Percentiles rank a stretch among this genome's conserved stretches.
Evolutionary conservation across 1,140 invertebrate genomes (phyloP).

Genomic region (Drosophila nigromelanica): DNA sequence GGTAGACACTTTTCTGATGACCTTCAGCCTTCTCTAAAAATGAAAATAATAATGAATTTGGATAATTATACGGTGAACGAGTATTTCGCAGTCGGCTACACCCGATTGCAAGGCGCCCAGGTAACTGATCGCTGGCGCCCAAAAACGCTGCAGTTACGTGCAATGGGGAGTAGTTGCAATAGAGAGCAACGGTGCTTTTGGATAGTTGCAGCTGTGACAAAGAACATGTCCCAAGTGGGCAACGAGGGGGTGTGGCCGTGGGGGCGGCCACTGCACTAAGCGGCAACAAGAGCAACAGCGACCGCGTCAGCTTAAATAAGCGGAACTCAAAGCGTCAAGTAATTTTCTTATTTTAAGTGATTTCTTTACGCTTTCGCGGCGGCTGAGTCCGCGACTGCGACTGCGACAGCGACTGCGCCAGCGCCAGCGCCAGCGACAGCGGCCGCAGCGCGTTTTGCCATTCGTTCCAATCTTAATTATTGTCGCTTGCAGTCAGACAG

Average conservation of each 20-base stretch:
- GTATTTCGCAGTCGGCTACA: no score
- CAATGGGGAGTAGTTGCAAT: constrained; percentile 27
- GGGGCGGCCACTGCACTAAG: neutral
- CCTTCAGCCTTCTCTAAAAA: no score
- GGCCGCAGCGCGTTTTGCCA: no score
- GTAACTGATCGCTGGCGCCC: constrained; percentile 35
- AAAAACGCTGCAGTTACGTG: constrained; percentile 15
- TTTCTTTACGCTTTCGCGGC: constrained; percentile 71
- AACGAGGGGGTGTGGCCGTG: neutral
- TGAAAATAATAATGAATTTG: no score
- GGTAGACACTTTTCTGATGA: no score
- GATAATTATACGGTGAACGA: no score
- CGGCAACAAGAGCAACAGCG: constrained; percentile 3
- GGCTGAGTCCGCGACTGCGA: constrained; percentile 9
- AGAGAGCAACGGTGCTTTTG: constrained; percentile 47
- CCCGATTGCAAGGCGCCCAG: constrained; percentile 4
- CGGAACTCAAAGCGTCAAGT: constrained; percentile 51
- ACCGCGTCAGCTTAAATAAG: constrained; percentile 35
- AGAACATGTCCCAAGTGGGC: constrained; percentile 8
- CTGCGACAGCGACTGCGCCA: constrained; percentile 1
- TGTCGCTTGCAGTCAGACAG: constrained; percentile 42
- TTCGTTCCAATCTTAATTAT: constrained; percentile 76
- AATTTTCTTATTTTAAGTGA: constrained; percentile 60
- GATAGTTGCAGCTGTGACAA: constrained; percentile 45
- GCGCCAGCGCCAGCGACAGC: no score